Evolutionary conservation across 2,113 vertebrate genomes (phyloP), one percentile per base, ranked within the genome.

Genomic region (Ursus arctos): DNA sequence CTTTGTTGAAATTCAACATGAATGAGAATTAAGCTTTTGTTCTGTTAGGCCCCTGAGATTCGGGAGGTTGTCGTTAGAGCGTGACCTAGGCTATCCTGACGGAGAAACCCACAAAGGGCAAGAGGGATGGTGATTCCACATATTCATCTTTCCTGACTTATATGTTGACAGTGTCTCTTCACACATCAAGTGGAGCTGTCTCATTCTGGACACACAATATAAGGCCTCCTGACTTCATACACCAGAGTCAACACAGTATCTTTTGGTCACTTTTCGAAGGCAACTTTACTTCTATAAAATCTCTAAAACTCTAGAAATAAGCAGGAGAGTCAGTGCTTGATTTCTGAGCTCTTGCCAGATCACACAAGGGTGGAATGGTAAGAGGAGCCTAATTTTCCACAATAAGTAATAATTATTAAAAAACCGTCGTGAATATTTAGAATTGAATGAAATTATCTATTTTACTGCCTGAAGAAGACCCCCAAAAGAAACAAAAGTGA

Each of bases 211-310:
- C 13, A 40, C 31, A 93, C 19, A 47, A 16, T 40, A 47, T 69
- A 97, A 90, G 65, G n/a, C 33, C 36, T 97, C 65, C 33, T 55
- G 28, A 90, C 19, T 61, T 79, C 71, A 94, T 55, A 79, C 74
- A 19, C n/a, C 40, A 85, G 14, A 72, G n/a, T 57, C n/a, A 53
- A 47, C 61, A 76, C 10, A 24, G 18, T 85, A 65, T 40, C 36
- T 85, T 84, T 55, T 55, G 43, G 14, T 81, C 81, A 67, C 55
- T 87, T 87, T 80, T 96, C 22, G 93, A 90, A 90, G 80, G 26
- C 8, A 82, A 80, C 4, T 40, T 51, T 77, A 59, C 18, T 72
- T 24, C 67, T 82, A 1, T 69, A 61, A 96, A 71, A 87, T 81
- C 49, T 85, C 74, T 86, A 53, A 80, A 93, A 81, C 55, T 65